phyloP scores from a whole-genome alignment of 35 echinoderm and acorn worm species.

The Eucidaris tribuloides region DNA sequence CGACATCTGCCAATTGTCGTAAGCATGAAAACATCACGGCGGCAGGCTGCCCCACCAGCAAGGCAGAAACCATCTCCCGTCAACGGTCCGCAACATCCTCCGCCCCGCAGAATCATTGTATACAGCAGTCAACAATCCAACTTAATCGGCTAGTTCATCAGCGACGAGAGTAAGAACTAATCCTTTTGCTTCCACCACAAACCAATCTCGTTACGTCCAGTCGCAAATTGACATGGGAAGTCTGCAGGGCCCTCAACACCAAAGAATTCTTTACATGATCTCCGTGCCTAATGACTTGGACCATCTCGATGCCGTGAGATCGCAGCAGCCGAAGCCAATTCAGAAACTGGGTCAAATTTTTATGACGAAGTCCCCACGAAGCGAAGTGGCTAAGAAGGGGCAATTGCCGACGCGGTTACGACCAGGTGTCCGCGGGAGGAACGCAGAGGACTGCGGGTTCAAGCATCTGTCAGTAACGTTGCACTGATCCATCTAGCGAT shows the following conservation, averaged over 20 bases:
- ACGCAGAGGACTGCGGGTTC: neutral
- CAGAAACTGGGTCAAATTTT: slow-evolving; percentile 78
- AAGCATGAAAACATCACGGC: no score
- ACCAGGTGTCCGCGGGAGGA: slow-evolving; percentile 22
- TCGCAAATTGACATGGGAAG: neutral
- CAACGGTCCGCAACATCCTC: no score
- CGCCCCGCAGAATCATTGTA: no score
- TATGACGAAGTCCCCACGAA: slow-evolving; percentile 55
- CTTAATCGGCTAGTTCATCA: neutral
- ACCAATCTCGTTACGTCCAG: neutral
- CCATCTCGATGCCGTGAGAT: neutral
- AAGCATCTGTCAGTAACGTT: neutral
- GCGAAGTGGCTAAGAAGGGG: neutral
- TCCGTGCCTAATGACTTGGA: slow-evolving; percentile 4
- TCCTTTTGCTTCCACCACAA: neutral
- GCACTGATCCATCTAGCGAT: neutral
- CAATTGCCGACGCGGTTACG: neutral
- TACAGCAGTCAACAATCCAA: neutral
- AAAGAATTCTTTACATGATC: neutral
- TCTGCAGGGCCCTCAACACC: neutral
- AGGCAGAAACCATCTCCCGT: no score
- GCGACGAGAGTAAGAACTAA: neutral
- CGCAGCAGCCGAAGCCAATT: neutral
- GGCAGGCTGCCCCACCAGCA: no score
- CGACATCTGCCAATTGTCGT: no score